Conservation (phyloP, 2,113 vertebrate genomes). For the Hemichromis elongatus region DNA sequence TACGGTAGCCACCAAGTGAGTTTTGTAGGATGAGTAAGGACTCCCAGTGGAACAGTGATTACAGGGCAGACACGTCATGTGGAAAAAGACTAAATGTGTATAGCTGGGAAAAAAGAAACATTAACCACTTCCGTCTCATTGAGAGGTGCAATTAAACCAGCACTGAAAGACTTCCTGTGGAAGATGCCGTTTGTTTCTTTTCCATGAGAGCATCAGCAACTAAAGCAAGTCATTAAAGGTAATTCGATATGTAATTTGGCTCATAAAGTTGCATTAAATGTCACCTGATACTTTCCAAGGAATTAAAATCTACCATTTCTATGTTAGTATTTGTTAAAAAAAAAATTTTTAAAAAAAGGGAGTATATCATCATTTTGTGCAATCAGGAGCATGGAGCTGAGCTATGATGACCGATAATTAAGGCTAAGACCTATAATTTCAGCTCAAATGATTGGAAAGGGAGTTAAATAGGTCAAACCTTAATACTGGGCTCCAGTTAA, state of each 20-base stretch:
- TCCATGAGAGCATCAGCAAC: background rate
- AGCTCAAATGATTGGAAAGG: background rate
- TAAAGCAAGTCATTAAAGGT: background rate
- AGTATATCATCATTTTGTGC: background rate
- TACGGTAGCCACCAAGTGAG: slow-evolving; percentile 19
- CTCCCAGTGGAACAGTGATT: slow-evolving; percentile 32
- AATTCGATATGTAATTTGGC: background rate
- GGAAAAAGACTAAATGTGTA: background rate
- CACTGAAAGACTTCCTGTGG: background rate
- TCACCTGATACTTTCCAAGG: background rate
- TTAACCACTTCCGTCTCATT: slow-evolving; percentile 1
- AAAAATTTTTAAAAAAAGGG: no score
- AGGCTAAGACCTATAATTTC: background rate
- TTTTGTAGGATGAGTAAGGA: slow-evolving; percentile 18
- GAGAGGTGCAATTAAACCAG: background rate
- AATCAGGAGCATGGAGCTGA: background rate
- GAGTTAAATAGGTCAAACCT: slow-evolving; percentile 18
- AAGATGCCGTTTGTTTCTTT: background rate
- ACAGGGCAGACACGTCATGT: background rate
- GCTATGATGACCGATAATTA: background rate
- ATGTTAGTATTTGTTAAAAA: background rate
- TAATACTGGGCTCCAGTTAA: background rate
- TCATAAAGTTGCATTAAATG: background rate
- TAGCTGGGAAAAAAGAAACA: background rate
- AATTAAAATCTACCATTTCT: background rate